phyloP scores from a whole-genome alignment of 2,113 vertebrate species.

The Cynoglossus semilaevis region DNA sequence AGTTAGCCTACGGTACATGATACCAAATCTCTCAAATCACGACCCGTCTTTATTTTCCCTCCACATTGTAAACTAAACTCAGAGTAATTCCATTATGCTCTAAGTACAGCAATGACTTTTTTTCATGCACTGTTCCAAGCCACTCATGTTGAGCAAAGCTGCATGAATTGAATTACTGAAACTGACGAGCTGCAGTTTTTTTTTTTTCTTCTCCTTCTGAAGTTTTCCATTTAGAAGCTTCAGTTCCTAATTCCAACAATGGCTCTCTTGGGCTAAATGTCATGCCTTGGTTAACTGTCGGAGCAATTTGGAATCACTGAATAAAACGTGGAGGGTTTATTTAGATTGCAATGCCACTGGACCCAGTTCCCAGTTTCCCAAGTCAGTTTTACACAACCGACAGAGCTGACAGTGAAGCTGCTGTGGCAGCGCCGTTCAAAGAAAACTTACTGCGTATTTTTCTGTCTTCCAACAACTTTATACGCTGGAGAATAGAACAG shows the following conservation, averaged over 20 bases:
- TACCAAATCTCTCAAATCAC: conserved; percentile 31
- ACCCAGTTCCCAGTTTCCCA: conserved; percentile 40
- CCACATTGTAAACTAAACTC: conserved; percentile 52
- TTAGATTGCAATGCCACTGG: conserved; percentile 50
- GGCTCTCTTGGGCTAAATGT: conserved; percentile 49
- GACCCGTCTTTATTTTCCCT: conserved; percentile 47
- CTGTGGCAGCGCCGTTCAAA: conserved; percentile 29
- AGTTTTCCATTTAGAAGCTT: conserved; percentile 58
- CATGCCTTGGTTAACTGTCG: conserved; percentile 43
- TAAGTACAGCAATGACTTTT: conserved; percentile 36
- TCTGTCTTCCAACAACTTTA: conserved; percentile 3
- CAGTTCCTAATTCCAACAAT: conserved; percentile 50
- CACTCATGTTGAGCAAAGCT: conserved; percentile 43
- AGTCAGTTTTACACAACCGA: conserved; percentile 31
- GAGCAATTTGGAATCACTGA: conserved; percentile 42
- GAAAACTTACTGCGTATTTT: conserved; percentile 27
- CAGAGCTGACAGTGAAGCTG: conserved; percentile 53
- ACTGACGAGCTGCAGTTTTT: conserved; percentile 39
- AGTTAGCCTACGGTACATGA: conserved; percentile 33
- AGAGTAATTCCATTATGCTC: conserved; percentile 55
- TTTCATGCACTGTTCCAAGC: conserved; percentile 33
- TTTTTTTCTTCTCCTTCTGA: conserved; percentile 42
- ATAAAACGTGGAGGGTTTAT: conserved; percentile 52
- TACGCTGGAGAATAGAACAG: conserved; percentile 2
- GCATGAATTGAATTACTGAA: conserved; percentile 50